Evolutionary conservation across 1,140 invertebrate genomes (phyloP).

Genomic region (Tribolium castaneum): DNA sequence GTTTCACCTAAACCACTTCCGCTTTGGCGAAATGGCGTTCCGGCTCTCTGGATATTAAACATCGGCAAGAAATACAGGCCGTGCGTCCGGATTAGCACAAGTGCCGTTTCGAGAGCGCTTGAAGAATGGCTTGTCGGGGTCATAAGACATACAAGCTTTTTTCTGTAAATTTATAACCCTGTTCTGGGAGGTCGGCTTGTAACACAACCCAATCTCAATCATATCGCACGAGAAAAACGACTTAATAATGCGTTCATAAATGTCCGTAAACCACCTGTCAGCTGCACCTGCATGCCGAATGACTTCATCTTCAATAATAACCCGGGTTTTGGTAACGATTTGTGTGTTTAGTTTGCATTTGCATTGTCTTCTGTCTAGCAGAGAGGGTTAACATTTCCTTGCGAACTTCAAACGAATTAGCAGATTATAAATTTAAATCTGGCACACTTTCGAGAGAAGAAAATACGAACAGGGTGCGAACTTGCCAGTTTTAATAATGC

Average conservation of each 20-base stretch:
- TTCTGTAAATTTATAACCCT: neutral
- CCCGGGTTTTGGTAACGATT: too few species aligned
- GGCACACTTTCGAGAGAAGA: neutral
- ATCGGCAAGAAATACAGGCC: slow-evolving; percentile 16
- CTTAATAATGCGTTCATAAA: too few species aligned
- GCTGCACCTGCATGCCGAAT: too few species aligned
- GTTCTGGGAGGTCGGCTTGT: too few species aligned
- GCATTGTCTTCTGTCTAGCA: neutral
- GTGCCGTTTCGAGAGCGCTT: slow-evolving; percentile 17
- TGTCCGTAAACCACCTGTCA: too few species aligned
- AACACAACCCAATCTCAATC: too few species aligned
- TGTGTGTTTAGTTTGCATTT: neutral
- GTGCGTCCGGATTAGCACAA: slow-evolving; percentile 20
- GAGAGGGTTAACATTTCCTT: neutral
- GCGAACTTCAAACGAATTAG: slow-evolving; percentile 11
- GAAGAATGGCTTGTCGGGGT: slow-evolving; percentile 17
- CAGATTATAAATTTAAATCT: slow-evolving; percentile 18
- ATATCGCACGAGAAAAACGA: too few species aligned
- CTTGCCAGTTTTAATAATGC: neutral
- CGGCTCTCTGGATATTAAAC: slow-evolving; percentile 9
- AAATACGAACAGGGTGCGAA: neutral
- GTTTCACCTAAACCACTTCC: neutral
- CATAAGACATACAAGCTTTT: neutral
- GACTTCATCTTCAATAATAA: too few species aligned
- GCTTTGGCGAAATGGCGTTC: slow-evolving; percentile 23